Evolutionary conservation across 2,888 invertebrate species (phyloP).

Genomic region (Sinhomidia bicolor): DNA sequence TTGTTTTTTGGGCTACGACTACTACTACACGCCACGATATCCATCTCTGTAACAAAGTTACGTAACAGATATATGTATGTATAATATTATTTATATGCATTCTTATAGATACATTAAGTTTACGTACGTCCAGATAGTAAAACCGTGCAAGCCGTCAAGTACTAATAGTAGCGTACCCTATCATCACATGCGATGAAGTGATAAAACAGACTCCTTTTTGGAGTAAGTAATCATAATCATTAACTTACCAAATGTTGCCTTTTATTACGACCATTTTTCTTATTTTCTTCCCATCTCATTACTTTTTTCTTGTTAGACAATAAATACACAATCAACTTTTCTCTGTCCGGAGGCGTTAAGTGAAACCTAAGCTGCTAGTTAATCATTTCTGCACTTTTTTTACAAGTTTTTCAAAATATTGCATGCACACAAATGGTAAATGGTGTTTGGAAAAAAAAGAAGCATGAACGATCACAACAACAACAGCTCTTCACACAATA

Average conservation of each 20-base stretch:
- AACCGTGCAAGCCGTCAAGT: constrained; percentile 6
- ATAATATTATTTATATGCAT: neutral
- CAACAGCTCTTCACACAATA: neutral
- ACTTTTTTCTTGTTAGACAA: constrained; percentile 41
- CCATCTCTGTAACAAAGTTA: neutral
- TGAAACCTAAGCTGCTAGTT: constrained; percentile 59
- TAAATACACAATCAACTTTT: constrained; percentile 46
- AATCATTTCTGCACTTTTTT: constrained; percentile 69
- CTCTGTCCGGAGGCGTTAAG: constrained; percentile 60
- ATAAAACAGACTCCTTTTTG: constrained; percentile 62
- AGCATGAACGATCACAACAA: neutral
- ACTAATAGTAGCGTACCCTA: constrained; percentile 34
- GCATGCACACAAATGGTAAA: neutral
- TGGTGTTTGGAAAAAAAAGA: neutral
- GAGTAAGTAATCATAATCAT: constrained; percentile 70
- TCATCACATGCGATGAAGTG: constrained; percentile 60
- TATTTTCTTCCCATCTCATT: constrained; percentile 64
- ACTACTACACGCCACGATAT: neutral
- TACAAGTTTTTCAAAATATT: constrained; percentile 21
- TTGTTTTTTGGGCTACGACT: neutral
- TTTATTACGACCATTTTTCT: constrained; percentile 70
- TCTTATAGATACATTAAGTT: neutral
- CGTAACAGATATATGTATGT: neutral
- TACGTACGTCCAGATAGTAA: neutral
- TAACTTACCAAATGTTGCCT: constrained; percentile 70